Percentiles rank a stretch among this genome's conserved stretches.
These are phyloP conservation scores for Mobula hypostoma DNA, from an alignment of 2,113 vertebrate species.

Conservation along the genomic window DNA sequence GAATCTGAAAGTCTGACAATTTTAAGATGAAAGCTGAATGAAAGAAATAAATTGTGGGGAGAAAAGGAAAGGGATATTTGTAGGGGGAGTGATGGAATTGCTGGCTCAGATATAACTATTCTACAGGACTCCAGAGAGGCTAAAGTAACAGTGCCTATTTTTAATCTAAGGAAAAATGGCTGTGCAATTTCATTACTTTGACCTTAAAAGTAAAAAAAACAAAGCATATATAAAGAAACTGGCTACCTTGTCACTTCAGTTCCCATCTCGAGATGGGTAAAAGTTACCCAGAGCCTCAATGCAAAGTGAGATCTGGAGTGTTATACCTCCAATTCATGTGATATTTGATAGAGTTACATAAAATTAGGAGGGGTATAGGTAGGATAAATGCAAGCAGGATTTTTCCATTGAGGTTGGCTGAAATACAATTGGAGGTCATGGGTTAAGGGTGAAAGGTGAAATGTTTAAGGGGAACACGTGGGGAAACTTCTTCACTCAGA, in stretches of 20 bases:
- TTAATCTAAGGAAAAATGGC: background rate
- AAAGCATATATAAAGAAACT: background rate
- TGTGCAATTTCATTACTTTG: too few species aligned
- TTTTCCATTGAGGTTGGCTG: too few species aligned
- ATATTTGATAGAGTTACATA: too few species aligned
- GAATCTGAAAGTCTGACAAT: background rate
- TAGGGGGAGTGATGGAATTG: background rate
- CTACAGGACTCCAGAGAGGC: background rate
- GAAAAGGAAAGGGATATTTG: background rate
- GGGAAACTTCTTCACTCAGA: too few species aligned
- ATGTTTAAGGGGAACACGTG: too few species aligned
- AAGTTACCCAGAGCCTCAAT: background rate
- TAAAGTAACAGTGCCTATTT: background rate
- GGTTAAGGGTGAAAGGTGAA: too few species aligned
- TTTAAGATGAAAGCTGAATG: background rate
- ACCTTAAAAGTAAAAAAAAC: too few species aligned
- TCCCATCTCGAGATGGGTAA: background rate
- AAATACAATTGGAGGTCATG: too few species aligned
- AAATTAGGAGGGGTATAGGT: too few species aligned
- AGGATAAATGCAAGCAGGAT: too few species aligned
- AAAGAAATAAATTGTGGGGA: background rate
- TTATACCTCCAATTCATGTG: too few species aligned
- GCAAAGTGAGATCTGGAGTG: background rate
- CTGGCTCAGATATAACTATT: background rate
- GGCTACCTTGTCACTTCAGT: background rate